Evolutionary conservation across 2,797 vertebrate species (phyloP).

Genomic region (Antrozous pallidus): DNA sequence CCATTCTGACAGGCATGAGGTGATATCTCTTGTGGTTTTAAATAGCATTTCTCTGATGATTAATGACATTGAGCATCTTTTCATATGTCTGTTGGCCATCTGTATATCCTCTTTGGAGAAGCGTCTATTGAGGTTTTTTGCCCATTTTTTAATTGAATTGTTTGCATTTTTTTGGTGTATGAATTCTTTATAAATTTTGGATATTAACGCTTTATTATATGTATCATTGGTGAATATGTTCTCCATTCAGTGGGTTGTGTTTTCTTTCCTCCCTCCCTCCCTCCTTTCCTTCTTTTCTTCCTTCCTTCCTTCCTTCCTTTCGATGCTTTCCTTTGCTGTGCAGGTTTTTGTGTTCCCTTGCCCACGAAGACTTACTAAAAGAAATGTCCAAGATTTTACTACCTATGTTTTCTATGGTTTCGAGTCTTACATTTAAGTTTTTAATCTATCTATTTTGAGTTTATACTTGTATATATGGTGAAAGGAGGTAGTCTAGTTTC

Average conservation of each 20-base stretch:
- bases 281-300: no score
- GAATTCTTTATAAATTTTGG: neutral
- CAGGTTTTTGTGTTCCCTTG: neutral
- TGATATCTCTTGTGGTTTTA: neutral
- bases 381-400: neutral
- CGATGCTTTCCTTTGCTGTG: neutral
- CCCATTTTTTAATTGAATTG: neutral
- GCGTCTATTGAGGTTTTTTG: neutral
- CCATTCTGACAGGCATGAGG: neutral
- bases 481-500: neutral
- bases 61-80: neutral
- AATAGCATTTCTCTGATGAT: neutral
- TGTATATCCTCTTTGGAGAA: neutral
- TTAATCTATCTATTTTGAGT: neutral
- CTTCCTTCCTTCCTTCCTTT: no score
- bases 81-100: neutral
- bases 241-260: neutral
- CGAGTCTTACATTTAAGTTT: neutral
- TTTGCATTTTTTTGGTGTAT: neutral
- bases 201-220: neutral
- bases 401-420: neutral
- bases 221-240: neutral
- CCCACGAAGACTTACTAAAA: neutral
- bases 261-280: no score
- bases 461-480: neutral